These are phyloP conservation scores for Aspidapion aeneum DNA, from an alignment of 2,888 invertebrate species.

Conservation along the genomic window DNA sequence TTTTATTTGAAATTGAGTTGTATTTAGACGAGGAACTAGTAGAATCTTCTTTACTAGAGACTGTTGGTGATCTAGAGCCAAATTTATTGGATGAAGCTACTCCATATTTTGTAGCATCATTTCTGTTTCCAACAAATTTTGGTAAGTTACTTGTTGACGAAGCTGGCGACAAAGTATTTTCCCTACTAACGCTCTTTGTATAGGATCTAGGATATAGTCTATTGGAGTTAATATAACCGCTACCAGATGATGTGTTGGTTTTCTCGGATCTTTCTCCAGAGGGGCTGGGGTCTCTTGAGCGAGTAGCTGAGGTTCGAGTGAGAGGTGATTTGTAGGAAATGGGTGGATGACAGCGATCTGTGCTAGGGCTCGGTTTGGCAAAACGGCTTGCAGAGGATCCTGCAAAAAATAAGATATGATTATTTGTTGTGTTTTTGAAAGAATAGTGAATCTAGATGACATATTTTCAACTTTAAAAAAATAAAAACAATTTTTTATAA, in stretches of 20 bases:
- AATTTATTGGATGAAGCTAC: conserved; percentile 32
- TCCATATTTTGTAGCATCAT: conserved; percentile 28
- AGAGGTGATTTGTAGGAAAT: conserved; percentile 49
- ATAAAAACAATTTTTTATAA: too few species aligned
- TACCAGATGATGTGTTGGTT: conserved; percentile 49
- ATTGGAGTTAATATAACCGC: conserved; percentile 49
- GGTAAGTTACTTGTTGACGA: conserved; percentile 36
- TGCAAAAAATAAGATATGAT: conserved; percentile 18
- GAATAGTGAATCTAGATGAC: conserved; percentile 17
- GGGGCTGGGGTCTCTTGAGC: conserved; percentile 57
- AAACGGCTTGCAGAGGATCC: conserved; percentile 24
- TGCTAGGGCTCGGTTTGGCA: conserved; percentile 38
- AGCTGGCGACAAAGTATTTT: conserved; percentile 38
- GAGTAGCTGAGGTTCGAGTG: conserved; percentile 33
- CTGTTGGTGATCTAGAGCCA: conserved; percentile 27
- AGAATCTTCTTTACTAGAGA: conserved; percentile 28
- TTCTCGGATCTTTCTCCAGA: conserved; percentile 37
- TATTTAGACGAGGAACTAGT: conserved; percentile 25
- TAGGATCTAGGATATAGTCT: conserved; percentile 53
- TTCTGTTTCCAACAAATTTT: conserved; percentile 32
- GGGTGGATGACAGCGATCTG: conserved; percentile 47
- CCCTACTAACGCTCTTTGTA: conserved; percentile 40
- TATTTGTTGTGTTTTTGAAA: conserved; percentile 6
- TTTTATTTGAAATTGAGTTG: conserved; percentile 25
- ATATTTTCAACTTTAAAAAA: too few species aligned